Evolutionary conservation across 2,888 invertebrate species (phyloP).

Genomic region (Acleris sparsana): DNA sequence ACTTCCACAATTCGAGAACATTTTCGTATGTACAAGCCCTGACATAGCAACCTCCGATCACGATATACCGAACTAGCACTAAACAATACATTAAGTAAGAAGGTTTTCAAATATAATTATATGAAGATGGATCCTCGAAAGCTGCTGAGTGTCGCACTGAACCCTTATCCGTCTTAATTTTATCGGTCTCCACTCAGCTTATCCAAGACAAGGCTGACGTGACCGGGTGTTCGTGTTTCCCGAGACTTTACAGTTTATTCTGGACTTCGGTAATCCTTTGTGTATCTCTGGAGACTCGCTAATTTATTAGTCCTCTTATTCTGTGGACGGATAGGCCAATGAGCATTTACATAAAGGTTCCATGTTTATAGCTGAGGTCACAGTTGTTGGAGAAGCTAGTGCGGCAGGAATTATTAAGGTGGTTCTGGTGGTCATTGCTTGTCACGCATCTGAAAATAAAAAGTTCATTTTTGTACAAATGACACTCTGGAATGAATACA

Average conservation of each 20-base stretch:
- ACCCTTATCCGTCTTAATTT: slow-evolving; percentile 41
- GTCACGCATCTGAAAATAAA: not conserved
- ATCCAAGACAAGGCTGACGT: slow-evolving; percentile 45
- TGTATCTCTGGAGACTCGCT: slow-evolving; percentile 35
- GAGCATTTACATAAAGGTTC: slow-evolving; percentile 67
- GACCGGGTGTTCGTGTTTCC: slow-evolving; percentile 42
- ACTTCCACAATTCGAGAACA: too few relatives aligned
- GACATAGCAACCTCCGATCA: not conserved
- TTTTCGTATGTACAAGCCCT: too few relatives aligned
- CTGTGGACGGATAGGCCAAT: slow-evolving; percentile 51
- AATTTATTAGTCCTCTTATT: slow-evolving; percentile 66
- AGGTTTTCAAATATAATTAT: slow-evolving; percentile 27
- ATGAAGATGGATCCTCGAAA: slow-evolving; percentile 28
- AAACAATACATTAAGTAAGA: slow-evolving; percentile 26
- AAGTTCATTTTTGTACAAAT: not conserved
- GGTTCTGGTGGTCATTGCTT: not conserved
- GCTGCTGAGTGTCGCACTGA: slow-evolving; percentile 24
- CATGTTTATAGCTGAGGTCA: slow-evolving; percentile 57
- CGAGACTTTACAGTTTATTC: slow-evolving; percentile 53
- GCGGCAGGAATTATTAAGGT: slow-evolving; percentile 28
- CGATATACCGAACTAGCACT: not conserved
- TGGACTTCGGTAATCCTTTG: slow-evolving; percentile 38
- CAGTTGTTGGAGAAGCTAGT: slow-evolving; percentile 53
- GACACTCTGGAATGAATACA: too few relatives aligned
- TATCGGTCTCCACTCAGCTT: slow-evolving; percentile 48